Percentiles rank a stretch among this genome's conserved stretches.
phyloP scores from a whole-genome alignment of 2,113 vertebrate species.

The Aegotheles bennettii region DNA sequence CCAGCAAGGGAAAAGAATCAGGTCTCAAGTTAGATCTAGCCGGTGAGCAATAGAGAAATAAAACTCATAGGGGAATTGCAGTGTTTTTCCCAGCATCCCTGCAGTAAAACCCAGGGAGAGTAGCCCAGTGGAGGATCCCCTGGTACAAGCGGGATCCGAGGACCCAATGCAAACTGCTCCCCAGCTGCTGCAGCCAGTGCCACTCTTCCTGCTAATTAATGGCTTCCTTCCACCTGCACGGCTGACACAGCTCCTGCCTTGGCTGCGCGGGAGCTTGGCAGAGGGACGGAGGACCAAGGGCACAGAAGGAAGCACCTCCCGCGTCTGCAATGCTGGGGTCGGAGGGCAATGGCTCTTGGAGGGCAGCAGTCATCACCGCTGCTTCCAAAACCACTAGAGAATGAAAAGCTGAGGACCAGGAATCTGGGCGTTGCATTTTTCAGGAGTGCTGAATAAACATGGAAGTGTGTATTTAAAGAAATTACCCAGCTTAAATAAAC shows the following conservation, averaged over 20 bases:
- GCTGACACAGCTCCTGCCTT: not conserved
- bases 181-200: not conserved
- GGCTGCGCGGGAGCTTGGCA: fast-evolving
- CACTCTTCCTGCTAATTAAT: slow-evolving; percentile 29
- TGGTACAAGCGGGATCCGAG: not conserved
- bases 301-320: slow-evolving; percentile 56
- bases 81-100: not conserved
- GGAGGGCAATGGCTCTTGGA: slow-evolving; percentile 22
- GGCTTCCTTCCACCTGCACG: slow-evolving; percentile 67
- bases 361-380: not conserved
- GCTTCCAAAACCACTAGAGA: not conserved
- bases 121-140: not conserved
- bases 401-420: not conserved
- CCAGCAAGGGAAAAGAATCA: not conserved
- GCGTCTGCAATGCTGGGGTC: slow-evolving; percentile 12
- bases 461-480: slow-evolving; percentile 64
- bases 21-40: not conserved
- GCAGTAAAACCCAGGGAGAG: not conserved
- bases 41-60: not conserved
- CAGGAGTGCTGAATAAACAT: slow-evolving; percentile 63
- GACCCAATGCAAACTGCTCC: not conserved
- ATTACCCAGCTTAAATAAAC: slow-evolving; percentile 62
- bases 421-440: slow-evolving; percentile 41
- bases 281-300: not conserved
- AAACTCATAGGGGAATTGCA: fast-evolving